Percentiles rank a stretch among this genome's conserved stretches.
These are phyloP conservation scores for Pedionomus torquatus DNA, from an alignment of 2,113 vertebrate genomes.

Conservation along the genomic window DNA sequence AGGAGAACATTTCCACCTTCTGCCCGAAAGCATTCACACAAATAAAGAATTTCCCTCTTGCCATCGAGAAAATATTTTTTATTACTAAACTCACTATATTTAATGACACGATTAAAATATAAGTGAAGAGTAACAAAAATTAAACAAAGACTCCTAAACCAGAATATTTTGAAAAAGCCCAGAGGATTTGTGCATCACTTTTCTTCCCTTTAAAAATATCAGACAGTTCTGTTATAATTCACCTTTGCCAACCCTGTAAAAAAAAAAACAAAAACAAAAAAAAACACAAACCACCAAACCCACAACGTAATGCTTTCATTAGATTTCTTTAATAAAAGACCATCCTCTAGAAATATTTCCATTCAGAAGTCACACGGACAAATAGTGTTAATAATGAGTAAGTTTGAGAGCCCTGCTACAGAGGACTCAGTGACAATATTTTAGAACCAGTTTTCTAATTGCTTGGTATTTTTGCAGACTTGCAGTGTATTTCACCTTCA, in stretches of 20 bases:
- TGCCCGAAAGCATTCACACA: neutral
- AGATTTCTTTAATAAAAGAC: neutral
- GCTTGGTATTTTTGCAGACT: neutral
- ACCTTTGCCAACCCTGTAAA: neutral
- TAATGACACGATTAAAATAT: neutral
- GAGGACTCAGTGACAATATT: neutral
- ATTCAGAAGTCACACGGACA: neutral
- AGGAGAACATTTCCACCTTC: neutral
- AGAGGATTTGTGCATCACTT: neutral
- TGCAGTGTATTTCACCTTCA: neutral
- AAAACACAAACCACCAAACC: too few relatives aligned
- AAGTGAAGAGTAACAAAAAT: neutral
- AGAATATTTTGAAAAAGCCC: neutral
- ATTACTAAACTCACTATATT: neutral
- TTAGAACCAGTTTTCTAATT: neutral
- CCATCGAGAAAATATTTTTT: neutral
- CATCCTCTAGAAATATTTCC: neutral
- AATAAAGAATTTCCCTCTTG: neutral
- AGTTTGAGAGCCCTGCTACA: neutral
- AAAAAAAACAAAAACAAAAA: neutral
- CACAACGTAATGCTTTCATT: neutral
- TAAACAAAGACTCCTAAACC: neutral
- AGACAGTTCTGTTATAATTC: neutral
- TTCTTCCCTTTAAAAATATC: neutral
- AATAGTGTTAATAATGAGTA: neutral